Percentiles rank a stretch among this genome's conserved stretches.
phyloP scores from a whole-genome alignment of 1,140 invertebrate species.

The Diorhabda carinulata region DNA sequence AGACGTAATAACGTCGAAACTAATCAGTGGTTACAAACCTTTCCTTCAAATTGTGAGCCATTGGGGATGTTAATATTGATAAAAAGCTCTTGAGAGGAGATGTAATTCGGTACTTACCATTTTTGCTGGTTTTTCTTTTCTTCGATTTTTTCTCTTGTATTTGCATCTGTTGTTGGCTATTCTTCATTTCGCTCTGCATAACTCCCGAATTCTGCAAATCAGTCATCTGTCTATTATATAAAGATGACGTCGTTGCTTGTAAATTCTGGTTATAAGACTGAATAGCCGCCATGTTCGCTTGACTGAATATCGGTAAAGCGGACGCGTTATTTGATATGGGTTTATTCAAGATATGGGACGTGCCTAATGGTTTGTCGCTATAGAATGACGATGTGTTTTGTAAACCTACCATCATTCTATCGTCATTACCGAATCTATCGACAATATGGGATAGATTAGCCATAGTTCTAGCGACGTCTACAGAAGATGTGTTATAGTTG shows the following conservation, averaged over 20 bases:
- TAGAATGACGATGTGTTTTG: constrained; percentile 40
- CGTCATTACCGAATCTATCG: constrained; percentile 55
- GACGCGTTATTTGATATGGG: constrained; percentile 47
- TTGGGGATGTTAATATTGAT: too few relatives aligned
- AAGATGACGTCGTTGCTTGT: constrained; percentile 22
- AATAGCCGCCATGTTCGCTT: constrained; percentile 36
- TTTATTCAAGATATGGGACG: constrained; percentile 54
- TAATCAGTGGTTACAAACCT: too few relatives aligned
- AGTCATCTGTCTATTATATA: constrained; percentile 30
- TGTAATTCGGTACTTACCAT: constrained; percentile 16
- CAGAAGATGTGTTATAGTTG: constrained; percentile 32
- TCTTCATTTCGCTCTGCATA: constrained; percentile 15
- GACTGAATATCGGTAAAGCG: constrained; percentile 41
- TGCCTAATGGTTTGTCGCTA: constrained; percentile 51
- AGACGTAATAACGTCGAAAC: too few relatives aligned
- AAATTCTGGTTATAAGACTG: constrained; percentile 30
- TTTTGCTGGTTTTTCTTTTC: constrained; percentile 14
- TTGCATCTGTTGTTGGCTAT: constrained; percentile 8
- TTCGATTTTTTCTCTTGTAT: constrained; percentile 32
- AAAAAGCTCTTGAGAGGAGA: too few relatives aligned
- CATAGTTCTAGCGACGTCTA: constrained; percentile 50
- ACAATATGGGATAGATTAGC: constrained; percentile 59
- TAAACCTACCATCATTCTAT: constrained; percentile 50
- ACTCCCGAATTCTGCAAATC: constrained; percentile 17
- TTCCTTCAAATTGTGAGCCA: too few relatives aligned